Evolutionary conservation across 2,113 vertebrate genomes (phyloP).

Genomic region (Potamarius usumacintae): DNA sequence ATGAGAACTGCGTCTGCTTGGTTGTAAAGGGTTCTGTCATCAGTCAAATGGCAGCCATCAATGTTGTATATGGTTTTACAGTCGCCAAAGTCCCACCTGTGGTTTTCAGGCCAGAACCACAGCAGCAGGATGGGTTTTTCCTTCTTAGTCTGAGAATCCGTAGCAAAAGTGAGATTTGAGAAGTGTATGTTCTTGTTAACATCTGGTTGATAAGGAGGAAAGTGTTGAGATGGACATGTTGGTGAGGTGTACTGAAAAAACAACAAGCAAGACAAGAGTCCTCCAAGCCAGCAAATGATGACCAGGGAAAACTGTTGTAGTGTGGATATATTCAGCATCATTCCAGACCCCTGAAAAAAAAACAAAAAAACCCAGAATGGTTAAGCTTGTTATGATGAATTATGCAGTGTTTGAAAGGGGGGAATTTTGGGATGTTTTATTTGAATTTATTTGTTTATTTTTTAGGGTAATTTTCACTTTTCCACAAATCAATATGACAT

Average conservation of each 20-base stretch:
- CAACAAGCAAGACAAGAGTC: constrained; percentile 11
- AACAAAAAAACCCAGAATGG: no score
- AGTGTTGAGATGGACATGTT: background rate
- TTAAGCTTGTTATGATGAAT: no score
- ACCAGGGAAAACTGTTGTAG: background rate
- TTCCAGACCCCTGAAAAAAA: background rate
- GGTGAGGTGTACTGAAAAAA: background rate
- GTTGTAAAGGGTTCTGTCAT: no score
- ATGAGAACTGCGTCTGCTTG: no score
- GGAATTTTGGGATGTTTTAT: no score
- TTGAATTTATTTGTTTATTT: no score
- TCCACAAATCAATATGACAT: no score
- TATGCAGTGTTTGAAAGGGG: no score
- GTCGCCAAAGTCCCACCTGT: constrained; percentile 76
- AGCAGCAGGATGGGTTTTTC: constrained; percentile 81
- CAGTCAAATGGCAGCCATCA: constrained; percentile 66
- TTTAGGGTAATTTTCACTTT: no score
- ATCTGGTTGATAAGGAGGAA: background rate
- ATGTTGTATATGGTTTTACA: constrained; percentile 80
- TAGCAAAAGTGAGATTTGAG: background rate
- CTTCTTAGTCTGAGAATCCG: background rate
- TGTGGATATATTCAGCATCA: background rate
- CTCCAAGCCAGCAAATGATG: background rate
- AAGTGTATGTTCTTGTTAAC: background rate
- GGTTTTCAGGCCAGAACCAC: constrained; percentile 84